Base-by-base conservation (phyloP, 2,888 invertebrate genomes). In the Drosophila monieri region DNA sequence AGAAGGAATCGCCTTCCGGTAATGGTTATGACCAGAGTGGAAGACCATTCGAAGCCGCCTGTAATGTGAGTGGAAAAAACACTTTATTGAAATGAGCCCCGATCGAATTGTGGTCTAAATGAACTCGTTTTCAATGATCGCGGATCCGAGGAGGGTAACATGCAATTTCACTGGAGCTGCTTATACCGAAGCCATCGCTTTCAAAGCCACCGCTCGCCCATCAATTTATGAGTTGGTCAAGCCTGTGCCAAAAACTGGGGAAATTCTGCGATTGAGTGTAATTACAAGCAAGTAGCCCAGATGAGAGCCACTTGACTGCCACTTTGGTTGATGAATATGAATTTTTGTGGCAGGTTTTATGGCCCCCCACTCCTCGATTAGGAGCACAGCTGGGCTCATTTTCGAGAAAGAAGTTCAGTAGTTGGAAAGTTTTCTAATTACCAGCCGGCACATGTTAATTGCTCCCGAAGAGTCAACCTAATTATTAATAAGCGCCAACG, bases 401-500 rank as follows among this genome's bases (percentile, higher is more conserved):
- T 67, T 62, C 61, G 48, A 32, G 32, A 32, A 14, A 6, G 41
- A 39, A 65, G 65, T 66, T n/a, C 2, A 43, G 23, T n/a, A 64
- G 54, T 73, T 70, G 62, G 61, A 84, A 86, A 84, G 76, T 84
- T 81, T 80, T 80, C 87, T 81, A 81, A 80, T 84, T 80, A 80
- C 80, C 65, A 65, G 18, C 32, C 9, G 55, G 47, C 65, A 51
- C 69, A 68, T 67, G 68, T 68, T 58, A 69, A 65, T 65, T 65
- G 66, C 64, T 37, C 44, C 66, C 66, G 44, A 55, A 55, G 62
- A 70, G 73, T 76, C 78, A 80, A 80, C 56, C 81, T 81, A 81
- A 81, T 81, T 86, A 81, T 80, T 86, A 86, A 84, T 86, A 81
- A 81, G 77, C 85, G 87, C 78, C 81, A 80, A 73, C 78, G 62